Conservation (phyloP, 2,797 vertebrate species). For the Coracias cyanogaster region DNA sequence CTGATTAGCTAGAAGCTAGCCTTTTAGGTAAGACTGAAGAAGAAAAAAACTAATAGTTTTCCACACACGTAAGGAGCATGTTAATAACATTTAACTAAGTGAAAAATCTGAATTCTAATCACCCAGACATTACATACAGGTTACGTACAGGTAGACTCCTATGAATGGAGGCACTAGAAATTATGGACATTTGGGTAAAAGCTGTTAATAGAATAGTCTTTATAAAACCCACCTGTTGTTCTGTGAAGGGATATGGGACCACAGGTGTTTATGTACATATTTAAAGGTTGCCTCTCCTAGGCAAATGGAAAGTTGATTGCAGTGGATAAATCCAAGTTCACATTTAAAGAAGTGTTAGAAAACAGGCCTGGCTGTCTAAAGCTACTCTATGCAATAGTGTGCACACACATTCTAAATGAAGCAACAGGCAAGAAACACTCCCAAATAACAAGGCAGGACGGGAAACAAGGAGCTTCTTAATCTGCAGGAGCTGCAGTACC, state of each 20-base stretch:
- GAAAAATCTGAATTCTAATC: background rate
- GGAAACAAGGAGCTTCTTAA: background rate
- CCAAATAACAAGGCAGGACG: background rate
- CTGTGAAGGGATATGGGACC: background rate
- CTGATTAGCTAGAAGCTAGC: background rate
- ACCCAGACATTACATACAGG: too few relatives aligned
- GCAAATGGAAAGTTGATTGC: background rate
- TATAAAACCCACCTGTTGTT: background rate
- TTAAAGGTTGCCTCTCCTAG: background rate
- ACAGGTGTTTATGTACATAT: accelerated
- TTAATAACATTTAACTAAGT: background rate
- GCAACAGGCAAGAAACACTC: background rate
- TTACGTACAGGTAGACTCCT: background rate
- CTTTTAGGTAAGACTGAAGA: background rate
- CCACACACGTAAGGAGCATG: background rate
- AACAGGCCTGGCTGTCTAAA: background rate
- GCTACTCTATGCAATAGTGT: background rate
- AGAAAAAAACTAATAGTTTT: background rate
- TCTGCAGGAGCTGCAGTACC: background rate
- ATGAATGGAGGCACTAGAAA: background rate
- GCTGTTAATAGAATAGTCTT: background rate
- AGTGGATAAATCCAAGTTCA: background rate
- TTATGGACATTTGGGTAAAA: background rate
- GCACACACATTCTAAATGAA: background rate
- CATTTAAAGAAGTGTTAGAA: background rate